Conservation (phyloP, 1,140 invertebrate species). For the Batillaria attramentaria region DNA sequence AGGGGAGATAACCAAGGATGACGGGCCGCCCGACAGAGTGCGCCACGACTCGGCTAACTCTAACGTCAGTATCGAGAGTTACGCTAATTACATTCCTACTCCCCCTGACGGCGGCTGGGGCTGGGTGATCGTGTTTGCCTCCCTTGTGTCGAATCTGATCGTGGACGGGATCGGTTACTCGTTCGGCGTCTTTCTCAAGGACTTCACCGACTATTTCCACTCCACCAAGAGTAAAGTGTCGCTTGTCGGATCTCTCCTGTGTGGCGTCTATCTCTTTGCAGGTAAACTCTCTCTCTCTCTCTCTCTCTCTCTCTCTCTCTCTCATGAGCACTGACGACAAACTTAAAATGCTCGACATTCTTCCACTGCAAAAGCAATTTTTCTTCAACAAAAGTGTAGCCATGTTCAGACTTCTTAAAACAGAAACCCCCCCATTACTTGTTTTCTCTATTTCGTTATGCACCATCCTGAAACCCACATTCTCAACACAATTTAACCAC, state of each 20-base stretch:
- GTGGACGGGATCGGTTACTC: constrained; percentile 95
- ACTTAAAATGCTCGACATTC: too few species aligned
- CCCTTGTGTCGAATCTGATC: constrained; percentile 92
- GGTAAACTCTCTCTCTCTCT: too few species aligned
- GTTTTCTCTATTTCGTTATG: too few species aligned
- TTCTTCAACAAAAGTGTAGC: too few species aligned
- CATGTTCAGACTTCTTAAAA: too few species aligned
- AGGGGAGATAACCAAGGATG: not conserved
- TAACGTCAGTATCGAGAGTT: constrained; percentile 41
- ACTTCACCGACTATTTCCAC: constrained; percentile 88
- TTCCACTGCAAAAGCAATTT: too few species aligned
- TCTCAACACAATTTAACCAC: too few species aligned
- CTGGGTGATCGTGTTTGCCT: constrained; percentile 84
- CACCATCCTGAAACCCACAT: too few species aligned
- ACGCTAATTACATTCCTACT: constrained; percentile 58
- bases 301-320: constrained; percentile 22
- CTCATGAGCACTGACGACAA: not conserved
- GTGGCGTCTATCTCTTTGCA: constrained; percentile 66
- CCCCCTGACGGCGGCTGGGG: constrained; percentile 88
- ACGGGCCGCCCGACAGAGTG: not conserved
- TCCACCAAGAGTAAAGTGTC: constrained; percentile 89
- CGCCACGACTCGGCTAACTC: constrained; percentile 47
- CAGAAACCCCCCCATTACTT: too few species aligned
- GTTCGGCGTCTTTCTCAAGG: constrained; percentile 90
- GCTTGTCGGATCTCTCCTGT: constrained; percentile 81